Evolutionary conservation across 1,140 invertebrate species (phyloP).

Genomic region (Drosophila sechellia): DNA sequence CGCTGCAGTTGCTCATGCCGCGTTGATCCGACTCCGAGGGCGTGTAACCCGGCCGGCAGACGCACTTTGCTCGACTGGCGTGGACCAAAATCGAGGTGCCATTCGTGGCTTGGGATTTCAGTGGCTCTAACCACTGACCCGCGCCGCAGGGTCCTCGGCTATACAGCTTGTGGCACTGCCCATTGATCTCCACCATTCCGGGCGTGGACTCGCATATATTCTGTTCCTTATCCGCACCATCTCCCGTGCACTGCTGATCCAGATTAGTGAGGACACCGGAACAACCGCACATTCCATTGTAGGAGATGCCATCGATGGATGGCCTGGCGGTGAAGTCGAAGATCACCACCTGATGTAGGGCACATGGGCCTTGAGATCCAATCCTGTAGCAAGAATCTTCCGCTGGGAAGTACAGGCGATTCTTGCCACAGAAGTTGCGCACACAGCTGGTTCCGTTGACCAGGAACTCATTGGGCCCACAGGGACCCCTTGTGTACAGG

Average conservation of each 20-base stretch:
- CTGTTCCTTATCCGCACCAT: constrained; percentile 68
- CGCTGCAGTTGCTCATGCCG: constrained; percentile 81
- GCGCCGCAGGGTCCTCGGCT: constrained; percentile 90
- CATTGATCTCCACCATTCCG: constrained; percentile 87
- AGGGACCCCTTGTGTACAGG: constrained; percentile 91
- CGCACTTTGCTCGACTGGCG: constrained; percentile 86
- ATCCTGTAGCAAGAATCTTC: constrained; percentile 90
- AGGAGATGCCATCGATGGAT: constrained; percentile 91
- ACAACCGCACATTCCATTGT: constrained; percentile 92
- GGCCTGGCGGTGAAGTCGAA: constrained; percentile 91
- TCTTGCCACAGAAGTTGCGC: constrained; percentile 89
- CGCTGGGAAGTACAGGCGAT: constrained; percentile 90
- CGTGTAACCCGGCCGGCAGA: constrained; percentile 89
- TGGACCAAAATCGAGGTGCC: constrained; percentile 41
- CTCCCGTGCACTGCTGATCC: constrained; percentile 74
- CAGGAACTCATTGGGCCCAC: constrained; percentile 88
- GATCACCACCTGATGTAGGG: constrained; percentile 88
- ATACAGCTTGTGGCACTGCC: constrained; percentile 89
- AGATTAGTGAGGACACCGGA: constrained; percentile 84
- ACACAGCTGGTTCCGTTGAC: constrained; percentile 87
- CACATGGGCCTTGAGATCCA: constrained; percentile 90
- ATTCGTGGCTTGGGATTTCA: constrained; percentile 62
- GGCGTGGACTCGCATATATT: constrained; percentile 86
- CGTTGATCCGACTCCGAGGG: constrained; percentile 47
- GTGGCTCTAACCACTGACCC: constrained; percentile 89